These are phyloP conservation scores for Falco cherrug DNA, from an alignment of 2,797 vertebrate species.

Conservation along the genomic window DNA sequence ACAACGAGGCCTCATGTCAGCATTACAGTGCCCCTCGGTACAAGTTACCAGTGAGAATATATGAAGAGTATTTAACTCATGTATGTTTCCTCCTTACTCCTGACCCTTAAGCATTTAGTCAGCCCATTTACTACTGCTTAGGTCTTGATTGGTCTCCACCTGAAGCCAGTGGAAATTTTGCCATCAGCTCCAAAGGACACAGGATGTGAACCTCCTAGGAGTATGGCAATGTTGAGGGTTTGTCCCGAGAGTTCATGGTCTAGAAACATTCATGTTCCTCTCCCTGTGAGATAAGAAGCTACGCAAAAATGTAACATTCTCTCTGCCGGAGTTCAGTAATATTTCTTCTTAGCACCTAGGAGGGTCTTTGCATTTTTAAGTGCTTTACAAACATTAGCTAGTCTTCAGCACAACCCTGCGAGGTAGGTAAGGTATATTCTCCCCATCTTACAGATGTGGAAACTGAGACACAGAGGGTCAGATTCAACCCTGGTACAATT, in stretches of 20 bases:
- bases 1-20: background rate
- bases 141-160: background rate
- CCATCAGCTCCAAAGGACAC: background rate
- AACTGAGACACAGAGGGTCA: conserved; percentile 51
- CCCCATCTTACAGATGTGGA: conserved; percentile 58
- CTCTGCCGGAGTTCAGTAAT: background rate
- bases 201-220: background rate
- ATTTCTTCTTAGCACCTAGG: conserved; percentile 65
- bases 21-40: background rate
- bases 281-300: background rate
- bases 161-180: background rate
- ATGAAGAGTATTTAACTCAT: background rate
- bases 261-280: background rate
- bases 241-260: background rate
- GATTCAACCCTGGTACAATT: conserved; percentile 53
- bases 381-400: conserved; percentile 67
- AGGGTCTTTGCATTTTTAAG: conserved; percentile 69
- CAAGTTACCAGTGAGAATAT: conserved; percentile 25
- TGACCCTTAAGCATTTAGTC: conserved; percentile 16
- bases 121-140: conserved; percentile 11
- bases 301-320: conserved; percentile 20
- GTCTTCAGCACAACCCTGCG: conserved; percentile 39
- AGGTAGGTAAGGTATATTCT: conserved; percentile 65
- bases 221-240: background rate
- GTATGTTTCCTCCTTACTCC: background rate